Evolutionary conservation across 2,113 vertebrate genomes (phyloP).

Genomic region (Canis aureus): DNA sequence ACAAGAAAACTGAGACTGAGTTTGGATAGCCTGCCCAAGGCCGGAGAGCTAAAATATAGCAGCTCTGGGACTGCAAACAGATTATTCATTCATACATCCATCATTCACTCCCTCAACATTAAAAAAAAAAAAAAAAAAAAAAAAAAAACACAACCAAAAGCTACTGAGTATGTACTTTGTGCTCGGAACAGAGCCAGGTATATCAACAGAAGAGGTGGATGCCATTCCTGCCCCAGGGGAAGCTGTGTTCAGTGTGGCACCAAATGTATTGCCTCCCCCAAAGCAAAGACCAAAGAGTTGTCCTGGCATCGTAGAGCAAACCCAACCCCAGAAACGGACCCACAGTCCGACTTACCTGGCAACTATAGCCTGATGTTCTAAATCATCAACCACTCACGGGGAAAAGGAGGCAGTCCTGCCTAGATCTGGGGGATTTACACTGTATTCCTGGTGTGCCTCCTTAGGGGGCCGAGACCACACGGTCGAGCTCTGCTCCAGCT

Average conservation of each 20-base stretch:
- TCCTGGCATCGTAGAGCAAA: neutral
- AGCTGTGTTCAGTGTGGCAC: neutral
- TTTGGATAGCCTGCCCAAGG: neutral
- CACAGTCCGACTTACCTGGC: neutral
- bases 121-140: too few species aligned
- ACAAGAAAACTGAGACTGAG: slow-evolving; percentile 17
- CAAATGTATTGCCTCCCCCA: neutral
- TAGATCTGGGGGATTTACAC: neutral
- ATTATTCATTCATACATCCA: neutral
- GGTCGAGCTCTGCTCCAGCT: neutral
- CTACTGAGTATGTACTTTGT: neutral
- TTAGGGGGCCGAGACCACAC: neutral
- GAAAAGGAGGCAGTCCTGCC: neutral
- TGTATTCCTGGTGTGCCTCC: neutral
- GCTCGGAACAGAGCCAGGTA: neutral
- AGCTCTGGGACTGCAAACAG: neutral
- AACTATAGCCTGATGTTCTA: neutral
- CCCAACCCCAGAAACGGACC: neutral
- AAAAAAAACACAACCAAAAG: neutral
- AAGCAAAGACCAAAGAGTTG: neutral
- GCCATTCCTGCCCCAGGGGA: neutral
- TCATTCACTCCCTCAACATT: neutral
- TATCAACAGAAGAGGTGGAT: neutral
- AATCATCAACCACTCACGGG: neutral
- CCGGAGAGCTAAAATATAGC: neutral